Percentiles rank a stretch among this genome's conserved stretches.
phyloP scores from a whole-genome alignment of 2,888 invertebrate species.

The Sphecodes monilicornis region DNA sequence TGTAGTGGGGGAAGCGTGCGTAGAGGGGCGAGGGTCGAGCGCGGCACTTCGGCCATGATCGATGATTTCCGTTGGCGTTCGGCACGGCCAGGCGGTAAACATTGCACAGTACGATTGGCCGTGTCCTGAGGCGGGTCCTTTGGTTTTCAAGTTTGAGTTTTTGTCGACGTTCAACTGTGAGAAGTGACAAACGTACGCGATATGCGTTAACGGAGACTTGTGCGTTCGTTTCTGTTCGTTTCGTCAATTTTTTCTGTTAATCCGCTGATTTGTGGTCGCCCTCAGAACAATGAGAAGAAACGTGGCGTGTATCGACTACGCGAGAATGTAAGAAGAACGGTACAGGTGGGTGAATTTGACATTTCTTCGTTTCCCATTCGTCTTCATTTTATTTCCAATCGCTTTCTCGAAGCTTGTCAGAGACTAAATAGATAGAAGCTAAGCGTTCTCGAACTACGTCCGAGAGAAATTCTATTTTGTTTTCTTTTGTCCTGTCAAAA shows the following conservation, averaged over 20 bases:
- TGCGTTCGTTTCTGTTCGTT: slow-evolving; percentile 5
- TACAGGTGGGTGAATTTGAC: slow-evolving; percentile 56
- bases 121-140: slow-evolving; percentile 82
- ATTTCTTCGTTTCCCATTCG: slow-evolving; percentile 8
- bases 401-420: neutral
- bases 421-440: neutral
- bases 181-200: slow-evolving; percentile 51
- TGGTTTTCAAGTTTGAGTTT: slow-evolving; percentile 76
- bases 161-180: slow-evolving; percentile 48
- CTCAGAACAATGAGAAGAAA: slow-evolving; percentile 35
- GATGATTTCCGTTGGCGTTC: slow-evolving; percentile 75
- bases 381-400: neutral
- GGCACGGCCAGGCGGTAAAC: slow-evolving; percentile 82
- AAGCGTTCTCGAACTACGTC: neutral
- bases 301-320: slow-evolving; percentile 26
- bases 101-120: slow-evolving; percentile 82
- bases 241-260: slow-evolving; percentile 6
- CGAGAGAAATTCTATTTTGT: neutral
- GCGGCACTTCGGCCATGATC: slow-evolving; percentile 75
- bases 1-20: slow-evolving; percentile 46
- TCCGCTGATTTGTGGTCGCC: neutral
- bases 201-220: slow-evolving; percentile 28
- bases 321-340: slow-evolving; percentile 24
- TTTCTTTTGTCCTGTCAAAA: neutral
- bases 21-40: slow-evolving; percentile 64